Base-by-base conservation (phyloP, 2,797 vertebrate genomes). In the Alcedo atthis region DNA sequence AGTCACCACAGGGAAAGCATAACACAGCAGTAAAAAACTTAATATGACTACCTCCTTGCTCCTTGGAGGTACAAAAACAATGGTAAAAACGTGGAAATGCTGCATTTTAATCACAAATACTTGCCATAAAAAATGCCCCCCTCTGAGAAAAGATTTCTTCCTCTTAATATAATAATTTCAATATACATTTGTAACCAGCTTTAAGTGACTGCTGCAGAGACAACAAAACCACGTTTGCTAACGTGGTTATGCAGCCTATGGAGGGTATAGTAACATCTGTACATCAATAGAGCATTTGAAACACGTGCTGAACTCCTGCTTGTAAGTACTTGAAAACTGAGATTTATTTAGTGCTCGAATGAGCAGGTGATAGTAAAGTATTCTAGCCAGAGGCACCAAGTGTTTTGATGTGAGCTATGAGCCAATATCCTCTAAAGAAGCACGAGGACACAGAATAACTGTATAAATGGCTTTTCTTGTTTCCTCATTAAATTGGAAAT, bases 301-400 rank as follows among this genome's bases (percentile, higher is more conserved):
- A 90, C 94, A 96, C 9, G 70, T 95, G 91, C 90, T 96, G 86
- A 79, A 82, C 92, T 92, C 62, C 33, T 94, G 40, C 96, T 95
- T 95, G 91, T 96, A 89, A 92, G 93, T 78, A 93, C 95, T 96
- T 96, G 96, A 96, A 96, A 94, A 91, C 49, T 69, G 75, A 95
- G 86, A 92, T 94, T 96, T 95, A 94, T 96, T 93, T 92, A 92
- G 88, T 89, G 88, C 67, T 95, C 0, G 1, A 93, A 51, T 2
- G 8, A 94, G 75, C 95, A 96, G 93, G 94, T 96, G 95, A 95
- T 81, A 87, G 84, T 81, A 84, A 94, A 93, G 28, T 87, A 85
- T 95, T 96, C 54, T 96, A 93, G 95, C 95, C 96, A 92, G 93
- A 62, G 93, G 94, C 95, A 85, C 78, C 46, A 71, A 75, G 57